Base-by-base conservation (phyloP, 92 coral and sea anemone species). In the Palythoa grandiflora region DNA sequence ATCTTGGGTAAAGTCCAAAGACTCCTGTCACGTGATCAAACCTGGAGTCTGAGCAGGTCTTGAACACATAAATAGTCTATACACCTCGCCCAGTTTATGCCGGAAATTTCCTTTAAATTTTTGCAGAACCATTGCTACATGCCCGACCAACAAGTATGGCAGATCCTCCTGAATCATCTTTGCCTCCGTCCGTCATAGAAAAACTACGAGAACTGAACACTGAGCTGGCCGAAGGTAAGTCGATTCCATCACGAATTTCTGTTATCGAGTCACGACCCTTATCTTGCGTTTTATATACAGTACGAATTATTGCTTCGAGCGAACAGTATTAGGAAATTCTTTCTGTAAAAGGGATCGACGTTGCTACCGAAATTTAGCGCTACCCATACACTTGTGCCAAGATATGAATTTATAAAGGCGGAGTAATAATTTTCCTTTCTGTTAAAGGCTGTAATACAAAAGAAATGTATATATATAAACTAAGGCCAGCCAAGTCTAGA, bases 201-300 rank as follows among this genome's bases (percentile, higher is more conserved):
- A 96, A 97, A 78, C 94, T 97, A 35, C 95, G 96, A 65, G 99
- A 94, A 76, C 84, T 97, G 77, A 96, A 95, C 88, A 70, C 93
- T 44, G 99, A 97, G 90, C 89, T 97, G 20, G 96, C 98, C 80
- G 99, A 97, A 97, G 99, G 99, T 97, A 94, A 87, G 98, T 70
- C 44, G 36, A 66, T 54, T 50, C 65, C 66, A 79, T 12, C 38
- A 80, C 38, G 48, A 80, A 81, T 81, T 66, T 38, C 75, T 35
- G 60, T 81, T 20, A 71, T 60, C 84, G 61, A 66, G 63, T 65
- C 75, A n/a, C 54, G 35, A 44, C n/a, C 28, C 21, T 51, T 48
- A 57, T 81, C 75, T 81, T 60, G 75, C 59, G 21, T 65, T 66
- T 80, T 66, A 78, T 37, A 68, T 44, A 65, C 47, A 36, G 15